A percentile compares a stretch with the other conserved stretches of the same genome.
Evolutionary conservation across 1,140 invertebrate genomes (phyloP).

Genomic region (Diorhabda elongata): DNA sequence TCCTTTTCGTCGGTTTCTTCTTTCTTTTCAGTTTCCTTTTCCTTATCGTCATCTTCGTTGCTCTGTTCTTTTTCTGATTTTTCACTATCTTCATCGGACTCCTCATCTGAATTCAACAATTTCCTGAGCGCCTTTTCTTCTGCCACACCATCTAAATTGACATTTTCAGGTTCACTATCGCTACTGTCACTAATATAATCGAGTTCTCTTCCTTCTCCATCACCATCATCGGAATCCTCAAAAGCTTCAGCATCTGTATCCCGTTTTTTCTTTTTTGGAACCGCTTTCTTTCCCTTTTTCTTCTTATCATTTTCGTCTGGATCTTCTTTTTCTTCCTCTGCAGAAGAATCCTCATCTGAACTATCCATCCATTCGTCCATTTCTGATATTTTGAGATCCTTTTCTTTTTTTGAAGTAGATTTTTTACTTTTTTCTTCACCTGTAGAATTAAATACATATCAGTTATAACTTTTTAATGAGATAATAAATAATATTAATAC

Average conservation of each 20-base stretch:
- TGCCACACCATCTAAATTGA: constrained; percentile 58
- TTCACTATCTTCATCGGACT: constrained; percentile 77
- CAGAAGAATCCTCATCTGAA: constrained; percentile 71
- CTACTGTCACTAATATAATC: constrained; percentile 85
- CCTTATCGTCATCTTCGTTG: constrained; percentile 53
- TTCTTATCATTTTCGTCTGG: constrained; percentile 65
- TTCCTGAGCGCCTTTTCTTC: constrained; percentile 83
- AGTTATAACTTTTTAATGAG: not conserved
- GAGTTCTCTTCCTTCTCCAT: constrained; percentile 87
- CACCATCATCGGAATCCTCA: constrained; percentile 95
- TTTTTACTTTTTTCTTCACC: constrained; percentile 57
- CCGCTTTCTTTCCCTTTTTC: constrained; percentile 46
- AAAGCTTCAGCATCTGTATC: constrained; percentile 81
- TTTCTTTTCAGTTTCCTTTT: constrained; percentile 60
- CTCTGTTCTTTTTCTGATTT: constrained; percentile 59
- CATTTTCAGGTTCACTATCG: constrained; percentile 70
- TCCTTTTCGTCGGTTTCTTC: constrained; percentile 55
- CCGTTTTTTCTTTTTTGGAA: constrained; percentile 59
- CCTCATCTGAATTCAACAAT: constrained; percentile 84
- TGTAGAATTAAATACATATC: not conserved
- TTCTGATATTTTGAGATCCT: constrained; percentile 81
- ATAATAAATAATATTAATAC: not conserved
- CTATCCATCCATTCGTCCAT: constrained; percentile 90
- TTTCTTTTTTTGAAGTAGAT: constrained; percentile 30
- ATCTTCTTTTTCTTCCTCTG: constrained; percentile 57